phyloP scores from a whole-genome alignment of 2,797 vertebrate genomes.

The Lutjanus campechanus region DNA sequence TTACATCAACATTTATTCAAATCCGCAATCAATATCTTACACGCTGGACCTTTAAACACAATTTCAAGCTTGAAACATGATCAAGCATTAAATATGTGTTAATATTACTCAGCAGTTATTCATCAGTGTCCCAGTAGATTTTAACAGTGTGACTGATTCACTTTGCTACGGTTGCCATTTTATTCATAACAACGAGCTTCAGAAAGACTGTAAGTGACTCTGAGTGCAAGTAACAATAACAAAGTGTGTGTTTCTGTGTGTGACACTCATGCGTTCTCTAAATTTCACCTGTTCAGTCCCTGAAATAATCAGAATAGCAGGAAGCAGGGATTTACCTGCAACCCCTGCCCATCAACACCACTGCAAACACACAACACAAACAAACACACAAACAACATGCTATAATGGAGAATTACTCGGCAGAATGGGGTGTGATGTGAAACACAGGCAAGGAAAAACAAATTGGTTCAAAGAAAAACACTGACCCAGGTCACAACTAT shows the following conservation, averaged over 20 bases:
- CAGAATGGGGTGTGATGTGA: slow-evolving; percentile 48
- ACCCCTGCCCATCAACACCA: slow-evolving; percentile 3
- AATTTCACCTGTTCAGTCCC: slow-evolving; percentile 62
- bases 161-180: slow-evolving; percentile 8
- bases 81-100: neutral
- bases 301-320: slow-evolving; percentile 58
- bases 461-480: slow-evolving; percentile 47
- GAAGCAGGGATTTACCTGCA: slow-evolving; percentile 72
- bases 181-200: slow-evolving; percentile 3
- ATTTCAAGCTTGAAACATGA: slow-evolving; percentile 5
- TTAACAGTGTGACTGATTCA: slow-evolving; percentile 26
- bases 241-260: neutral
- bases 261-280: slow-evolving; percentile 40
- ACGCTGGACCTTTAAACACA: too few relatives aligned
- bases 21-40: too few relatives aligned
- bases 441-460: slow-evolving; percentile 44
- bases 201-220: slow-evolving; percentile 1
- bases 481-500: slow-evolving; percentile 44
- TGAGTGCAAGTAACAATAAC: neutral
- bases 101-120: neutral
- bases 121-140: neutral
- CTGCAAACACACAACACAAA: slow-evolving; percentile 12
- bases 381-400: slow-evolving; percentile 28
- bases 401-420: slow-evolving; percentile 23
- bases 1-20: too few relatives aligned